Percentiles rank a stretch among this genome's conserved stretches.
Evolutionary conservation across 2,113 vertebrate genomes (phyloP).

Genomic region (Marmota flaviventris): DNA sequence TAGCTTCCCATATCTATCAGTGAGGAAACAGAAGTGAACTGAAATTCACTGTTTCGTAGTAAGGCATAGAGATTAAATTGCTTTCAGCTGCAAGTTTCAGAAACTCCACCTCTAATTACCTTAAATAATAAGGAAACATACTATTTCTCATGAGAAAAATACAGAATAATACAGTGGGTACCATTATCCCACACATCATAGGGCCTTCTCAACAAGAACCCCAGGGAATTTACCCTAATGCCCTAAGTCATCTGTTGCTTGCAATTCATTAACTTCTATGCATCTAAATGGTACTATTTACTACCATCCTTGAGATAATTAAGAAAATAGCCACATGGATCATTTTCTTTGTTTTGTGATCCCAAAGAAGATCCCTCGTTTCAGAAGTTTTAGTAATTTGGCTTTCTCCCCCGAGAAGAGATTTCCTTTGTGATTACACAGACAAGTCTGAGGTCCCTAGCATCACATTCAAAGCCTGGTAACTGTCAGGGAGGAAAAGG

Average conservation of each 20-base stretch:
- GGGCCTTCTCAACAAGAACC: neutral
- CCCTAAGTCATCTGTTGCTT: neutral
- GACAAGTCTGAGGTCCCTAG: neutral
- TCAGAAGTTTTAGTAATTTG: neutral
- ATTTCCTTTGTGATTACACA: neutral
- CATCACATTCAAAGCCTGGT: neutral
- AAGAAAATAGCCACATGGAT: slow-evolving; percentile 37
- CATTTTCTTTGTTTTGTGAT: slow-evolving; percentile 21
- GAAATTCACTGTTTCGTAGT: neutral
- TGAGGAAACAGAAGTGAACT: neutral
- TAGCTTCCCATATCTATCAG: neutral
- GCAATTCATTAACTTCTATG: neutral
- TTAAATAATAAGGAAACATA: slow-evolving; percentile 66
- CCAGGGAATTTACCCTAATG: neutral
- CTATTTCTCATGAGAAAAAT: slow-evolving; percentile 57
- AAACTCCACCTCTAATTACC: slow-evolving; percentile 30
- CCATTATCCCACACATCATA: neutral
- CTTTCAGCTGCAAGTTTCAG: slow-evolving; percentile 64
- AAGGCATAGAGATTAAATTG: slow-evolving; percentile 45
- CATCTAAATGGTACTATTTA: neutral
- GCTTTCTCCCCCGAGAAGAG: neutral
- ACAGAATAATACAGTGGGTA: slow-evolving; percentile 34
- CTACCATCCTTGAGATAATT: neutral
- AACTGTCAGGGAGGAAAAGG: accelerated
- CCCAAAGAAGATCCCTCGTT: neutral